Evolutionary conservation across 2,888 invertebrate genomes (phyloP), one percentile per base, ranked within the genome.

Genomic region (Heliconius cydno): DNA sequence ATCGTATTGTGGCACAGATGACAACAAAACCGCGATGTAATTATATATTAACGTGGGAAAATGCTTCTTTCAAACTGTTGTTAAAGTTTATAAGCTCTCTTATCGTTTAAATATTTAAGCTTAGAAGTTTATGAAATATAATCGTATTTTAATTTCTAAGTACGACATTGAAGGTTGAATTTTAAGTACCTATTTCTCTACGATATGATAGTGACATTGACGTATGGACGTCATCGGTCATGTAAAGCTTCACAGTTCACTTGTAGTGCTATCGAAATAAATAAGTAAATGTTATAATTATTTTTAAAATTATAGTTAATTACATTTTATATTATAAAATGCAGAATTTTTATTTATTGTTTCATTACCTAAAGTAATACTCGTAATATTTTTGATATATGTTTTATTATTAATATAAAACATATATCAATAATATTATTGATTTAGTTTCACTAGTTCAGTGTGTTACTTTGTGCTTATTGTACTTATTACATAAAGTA

Each of bases 1-100:
- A 87, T 86, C 84, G 80, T 66, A 52, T 72, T 79, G 78, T 84
- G 82, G 82, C 85, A 87, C 84, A 81, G 85, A 82, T 86, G 83
- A 82, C 81, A 83, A 84, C 82, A 82, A 82, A 82, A 84, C 85
- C 85, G 81, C 84, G 82, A 85, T 84, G 83, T 82, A 79, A 68
- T 74, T 67, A 57, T 28, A 41, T 25, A 46, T 13, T 19, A 63
- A 46, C 76, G 78, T 82, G 83, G 78, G 83, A 83, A 81, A 75
- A 77, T 63, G 30, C 34, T 73, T 15, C 25, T 15, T 38, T 60
- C n/a, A 70, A 41, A 65, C 63, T 70, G 13, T n/a, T 73, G 22
- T 74, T 46, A 22, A n/a, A 34, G 10, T 52, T 41, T 25, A 70
- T 41, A 25, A 46, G 6, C 2, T 41, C n/a, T 38, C 9, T 68